Percentiles rank a stretch among this genome's conserved stretches.
These are phyloP conservation scores for Netelia melanura DNA, from an alignment of 2,888 invertebrate species.

Conservation along the genomic window DNA sequence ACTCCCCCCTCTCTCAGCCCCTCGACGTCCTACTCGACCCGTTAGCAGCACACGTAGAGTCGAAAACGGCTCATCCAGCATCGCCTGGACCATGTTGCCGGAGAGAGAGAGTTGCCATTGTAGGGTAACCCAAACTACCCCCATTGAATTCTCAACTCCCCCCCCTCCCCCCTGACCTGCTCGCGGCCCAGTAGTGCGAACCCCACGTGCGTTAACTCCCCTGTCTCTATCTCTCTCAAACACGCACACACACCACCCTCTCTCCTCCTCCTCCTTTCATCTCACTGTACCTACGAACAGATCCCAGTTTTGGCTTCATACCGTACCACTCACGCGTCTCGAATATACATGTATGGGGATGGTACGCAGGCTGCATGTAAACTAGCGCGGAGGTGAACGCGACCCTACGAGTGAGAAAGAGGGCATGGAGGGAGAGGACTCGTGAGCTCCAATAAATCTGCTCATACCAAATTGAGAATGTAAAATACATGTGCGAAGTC, in stretches of 20 bases:
- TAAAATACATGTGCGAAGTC: slow-evolving; percentile 79
- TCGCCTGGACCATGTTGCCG: slow-evolving; percentile 68
- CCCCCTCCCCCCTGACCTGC: slow-evolving; percentile 34
- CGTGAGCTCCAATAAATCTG: slow-evolving; percentile 80
- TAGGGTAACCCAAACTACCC: slow-evolving; percentile 65
- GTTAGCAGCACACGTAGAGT: slow-evolving; percentile 52
- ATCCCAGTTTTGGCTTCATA: slow-evolving; percentile 45
- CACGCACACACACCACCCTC: not conserved
- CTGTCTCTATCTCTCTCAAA: slow-evolving; percentile 14
- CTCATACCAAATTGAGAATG: slow-evolving; percentile 83
- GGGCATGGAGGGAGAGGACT: slow-evolving; percentile 26
- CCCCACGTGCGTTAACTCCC: slow-evolving; percentile 43
- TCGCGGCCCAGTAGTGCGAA: slow-evolving; percentile 51
- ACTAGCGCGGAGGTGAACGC: slow-evolving; percentile 51
- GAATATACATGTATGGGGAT: slow-evolving; percentile 20
- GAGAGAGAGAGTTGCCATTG: slow-evolving; percentile 69
- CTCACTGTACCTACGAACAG: slow-evolving; percentile 5
- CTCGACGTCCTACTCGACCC: slow-evolving; percentile 64
- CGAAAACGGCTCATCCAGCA: slow-evolving; percentile 66
- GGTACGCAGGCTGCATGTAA: slow-evolving; percentile 50
- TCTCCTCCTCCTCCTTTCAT: not conserved
- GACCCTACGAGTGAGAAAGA: slow-evolving; percentile 48
- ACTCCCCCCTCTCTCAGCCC: slow-evolving; percentile 45
- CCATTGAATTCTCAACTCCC: slow-evolving; percentile 67
- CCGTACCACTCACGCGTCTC: slow-evolving; percentile 35